Evolutionary conservation across 2,797 vertebrate species (phyloP), one percentile per base, ranked within the genome.

Genomic region (Buceros bicornis): DNA sequence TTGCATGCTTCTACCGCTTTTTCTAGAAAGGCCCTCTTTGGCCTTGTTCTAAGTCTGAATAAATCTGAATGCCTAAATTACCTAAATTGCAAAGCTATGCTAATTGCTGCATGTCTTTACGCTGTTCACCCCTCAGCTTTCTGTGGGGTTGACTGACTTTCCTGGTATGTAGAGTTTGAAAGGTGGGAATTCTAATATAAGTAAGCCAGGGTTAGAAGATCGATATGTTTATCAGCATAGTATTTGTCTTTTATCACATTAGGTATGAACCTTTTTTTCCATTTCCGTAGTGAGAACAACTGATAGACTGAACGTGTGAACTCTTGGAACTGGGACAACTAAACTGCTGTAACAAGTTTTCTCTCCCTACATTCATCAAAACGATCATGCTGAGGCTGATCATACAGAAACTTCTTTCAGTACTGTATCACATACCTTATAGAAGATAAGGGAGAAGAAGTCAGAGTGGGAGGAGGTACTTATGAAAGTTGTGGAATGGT

Each of bases 11-110:
- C 79, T 51, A 1, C 14, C 16, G 13, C 22, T 61, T 71, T 54
- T 84, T 65, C 72, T 76, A 61, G 79, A 81, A 40, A 33, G 33
- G 33, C 37, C 78, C 10, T 77, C 50, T 67, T 54, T 89, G 81
- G 53, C 64, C 28, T 62, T 51, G 18, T 62, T 90, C n/a, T 76
- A 26, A 24, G 40, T 58, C 67, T 79, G 48, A 62, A 16, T 35
- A 62, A 77, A 74, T 60, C 47, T 58, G 40, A 70, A 31, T 42
- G 77, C 51, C 56, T 72, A 43, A 83, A 67, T 19, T 42, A 73
- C 51, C 56, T 72, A 43, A 83, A 67, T 19, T 78, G 37, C 18
- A 77, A 19, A 90, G 33, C 4, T 5, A 1, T 57, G 29, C 35
- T 47, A 31, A n/a, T 58, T 0, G 3, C 2, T 66, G 67, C 48